phyloP scores from a whole-genome alignment of 2,797 vertebrate species.

The Chelonia mydas region DNA sequence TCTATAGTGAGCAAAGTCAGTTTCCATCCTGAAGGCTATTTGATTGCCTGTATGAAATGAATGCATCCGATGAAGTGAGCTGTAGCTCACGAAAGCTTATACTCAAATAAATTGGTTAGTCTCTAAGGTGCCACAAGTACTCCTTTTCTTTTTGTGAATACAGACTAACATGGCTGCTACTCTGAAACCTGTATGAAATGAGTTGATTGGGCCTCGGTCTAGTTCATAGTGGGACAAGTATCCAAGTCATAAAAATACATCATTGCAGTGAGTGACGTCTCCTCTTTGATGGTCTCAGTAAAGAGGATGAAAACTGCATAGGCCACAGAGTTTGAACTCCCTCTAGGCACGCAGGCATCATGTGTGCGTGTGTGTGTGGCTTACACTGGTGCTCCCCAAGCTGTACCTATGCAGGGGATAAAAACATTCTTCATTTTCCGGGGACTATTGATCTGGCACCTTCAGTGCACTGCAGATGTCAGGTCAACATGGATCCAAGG shows the following conservation, averaged over 20 bases:
- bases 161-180: too few relatives aligned
- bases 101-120: too few relatives aligned
- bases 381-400: background rate
- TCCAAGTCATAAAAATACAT: background rate
- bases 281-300: background rate
- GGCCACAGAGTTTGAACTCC: background rate
- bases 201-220: background rate
- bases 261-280: background rate
- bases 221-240: background rate
- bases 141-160: too few relatives aligned
- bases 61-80: too few relatives aligned
- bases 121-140: too few relatives aligned
- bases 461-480: background rate
- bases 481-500: background rate
- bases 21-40: background rate
- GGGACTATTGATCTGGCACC: background rate
- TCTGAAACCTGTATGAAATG: background rate
- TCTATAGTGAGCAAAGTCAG: slow-evolving; percentile 37
- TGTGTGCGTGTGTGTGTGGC: background rate
- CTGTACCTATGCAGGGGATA: background rate
- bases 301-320: background rate
- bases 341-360: background rate
- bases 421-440: background rate
- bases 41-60: background rate
- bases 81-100: too few relatives aligned